Percentiles rank a stretch among this genome's conserved stretches.
phyloP scores from a whole-genome alignment of 2,797 vertebrate genomes.

The Myoxocephalus aenaeus region DNA sequence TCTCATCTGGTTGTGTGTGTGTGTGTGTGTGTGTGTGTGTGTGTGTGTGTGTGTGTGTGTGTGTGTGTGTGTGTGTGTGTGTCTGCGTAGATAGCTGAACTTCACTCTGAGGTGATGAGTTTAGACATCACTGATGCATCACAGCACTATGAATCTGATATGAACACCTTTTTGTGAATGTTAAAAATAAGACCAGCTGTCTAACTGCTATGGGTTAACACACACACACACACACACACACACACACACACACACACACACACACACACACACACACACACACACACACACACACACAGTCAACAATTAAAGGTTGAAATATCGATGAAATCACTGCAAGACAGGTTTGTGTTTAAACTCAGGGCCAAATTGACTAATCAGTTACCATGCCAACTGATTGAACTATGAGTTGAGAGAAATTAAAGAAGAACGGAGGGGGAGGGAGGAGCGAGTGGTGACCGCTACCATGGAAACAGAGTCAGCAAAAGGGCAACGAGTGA shows the following conservation, averaged over 20 bases:
- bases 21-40: too few species aligned
- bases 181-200: slow-evolving; percentile 78
- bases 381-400: slow-evolving; percentile 71
- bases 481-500: slow-evolving; percentile 44
- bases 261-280: not conserved
- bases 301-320: not conserved
- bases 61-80: slow-evolving; percentile 16
- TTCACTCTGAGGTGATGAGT: slow-evolving; percentile 33
- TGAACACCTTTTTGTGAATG: not conserved
- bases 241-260: not conserved
- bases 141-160: slow-evolving; percentile 16
- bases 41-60: too few species aligned
- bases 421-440: slow-evolving; percentile 6
- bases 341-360: not conserved
- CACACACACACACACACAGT: too few species aligned
- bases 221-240: not conserved
- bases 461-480: slow-evolving; percentile 70
- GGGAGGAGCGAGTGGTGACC: slow-evolving; percentile 37
- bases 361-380: slow-evolving; percentile 37
- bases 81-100: slow-evolving; percentile 1
- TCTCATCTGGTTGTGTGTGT: not conserved
- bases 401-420: slow-evolving; percentile 51
- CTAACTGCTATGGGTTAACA: slow-evolving; percentile 70
- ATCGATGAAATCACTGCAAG: not conserved
- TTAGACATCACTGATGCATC: slow-evolving; percentile 35